Percentiles rank a stretch among this genome's conserved stretches.
Conservation (phyloP, 1,140 invertebrate species). For the Bombus confusus region DNA sequence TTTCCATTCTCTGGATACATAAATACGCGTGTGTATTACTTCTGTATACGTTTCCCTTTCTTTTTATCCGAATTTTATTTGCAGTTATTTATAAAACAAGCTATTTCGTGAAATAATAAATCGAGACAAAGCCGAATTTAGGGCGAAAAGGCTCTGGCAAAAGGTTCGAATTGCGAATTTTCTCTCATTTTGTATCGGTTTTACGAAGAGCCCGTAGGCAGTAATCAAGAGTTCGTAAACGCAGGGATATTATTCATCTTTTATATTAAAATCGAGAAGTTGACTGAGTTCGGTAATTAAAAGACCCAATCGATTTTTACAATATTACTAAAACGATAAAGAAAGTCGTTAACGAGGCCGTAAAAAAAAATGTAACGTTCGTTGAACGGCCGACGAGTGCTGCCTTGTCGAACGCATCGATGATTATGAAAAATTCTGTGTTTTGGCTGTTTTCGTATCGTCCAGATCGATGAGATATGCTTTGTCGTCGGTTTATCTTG, state of each 20-base stretch:
- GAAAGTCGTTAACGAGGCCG: too few species aligned
- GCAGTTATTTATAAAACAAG: too few species aligned
- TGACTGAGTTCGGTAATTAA: neutral
- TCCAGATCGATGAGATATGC: neutral
- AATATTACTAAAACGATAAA: neutral
- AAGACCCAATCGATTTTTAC: neutral
- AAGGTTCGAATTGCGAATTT: neutral
- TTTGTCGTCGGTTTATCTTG: neutral
- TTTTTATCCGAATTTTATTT: neutral
- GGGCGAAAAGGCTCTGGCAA: too few species aligned
- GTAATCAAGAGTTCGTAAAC: neutral
- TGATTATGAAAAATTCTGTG: neutral
- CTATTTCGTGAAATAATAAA: neutral
- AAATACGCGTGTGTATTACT: too few species aligned
- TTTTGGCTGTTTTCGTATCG: neutral
- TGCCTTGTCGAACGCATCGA: neutral
- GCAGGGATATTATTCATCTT: too few species aligned
- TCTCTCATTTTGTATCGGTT: neutral
- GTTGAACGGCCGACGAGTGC: neutral
- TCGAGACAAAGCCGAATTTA: neutral
- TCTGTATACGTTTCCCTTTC: too few species aligned
- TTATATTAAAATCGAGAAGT: neutral
- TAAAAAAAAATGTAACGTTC: neutral
- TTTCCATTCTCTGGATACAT: too few species aligned
- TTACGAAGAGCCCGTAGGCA: neutral